phyloP scores from a whole-genome alignment of 2,888 invertebrate genomes.

The Pantelozetes paolii region DNA sequence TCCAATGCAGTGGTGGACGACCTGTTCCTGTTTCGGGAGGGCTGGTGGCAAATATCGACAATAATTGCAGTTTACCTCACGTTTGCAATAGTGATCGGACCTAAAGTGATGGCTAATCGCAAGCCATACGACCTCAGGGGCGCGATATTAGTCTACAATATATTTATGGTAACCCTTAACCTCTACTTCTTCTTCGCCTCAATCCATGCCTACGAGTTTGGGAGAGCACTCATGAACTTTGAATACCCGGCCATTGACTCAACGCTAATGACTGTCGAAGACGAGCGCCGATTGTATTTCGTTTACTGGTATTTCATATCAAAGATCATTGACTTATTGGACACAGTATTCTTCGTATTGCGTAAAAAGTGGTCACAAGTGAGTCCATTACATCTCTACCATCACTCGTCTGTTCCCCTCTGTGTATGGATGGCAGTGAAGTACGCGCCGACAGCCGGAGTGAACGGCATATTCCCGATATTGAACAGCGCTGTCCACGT shows the following conservation, averaged over 20 bases:
- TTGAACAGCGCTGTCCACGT: slow-evolving; percentile 90
- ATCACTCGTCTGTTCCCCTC: slow-evolving; percentile 89
- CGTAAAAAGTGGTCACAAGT: slow-evolving; percentile 38
- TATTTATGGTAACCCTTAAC: slow-evolving; percentile 36
- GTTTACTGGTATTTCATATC: slow-evolving; percentile 39
- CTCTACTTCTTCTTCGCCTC: slow-evolving; percentile 34
- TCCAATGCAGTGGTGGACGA: background rate
- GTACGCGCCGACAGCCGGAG: slow-evolving; percentile 74
- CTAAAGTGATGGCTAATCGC: slow-evolving; percentile 38
- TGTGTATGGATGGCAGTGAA: slow-evolving; percentile 91
- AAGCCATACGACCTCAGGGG: slow-evolving; percentile 29
- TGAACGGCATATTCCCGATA: slow-evolving; percentile 82
- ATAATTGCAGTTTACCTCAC: slow-evolving; percentile 27
- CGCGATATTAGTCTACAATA: slow-evolving; percentile 36
- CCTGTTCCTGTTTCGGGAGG: slow-evolving; percentile 8
- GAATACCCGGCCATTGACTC: slow-evolving; percentile 13
- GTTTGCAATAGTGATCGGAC: slow-evolving; percentile 38
- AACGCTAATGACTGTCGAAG: background rate
- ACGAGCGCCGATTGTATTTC: slow-evolving; percentile 1
- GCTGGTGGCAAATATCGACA: slow-evolving; percentile 2
- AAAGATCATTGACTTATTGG: slow-evolving; percentile 33
- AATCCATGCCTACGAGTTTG: slow-evolving; percentile 33
- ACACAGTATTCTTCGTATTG: slow-evolving; percentile 40
- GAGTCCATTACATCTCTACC: slow-evolving; percentile 81
- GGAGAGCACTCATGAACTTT: slow-evolving; percentile 29